Evolutionary conservation across 2,113 vertebrate genomes (phyloP).

Genomic region (Nesogale talazaci): DNA sequence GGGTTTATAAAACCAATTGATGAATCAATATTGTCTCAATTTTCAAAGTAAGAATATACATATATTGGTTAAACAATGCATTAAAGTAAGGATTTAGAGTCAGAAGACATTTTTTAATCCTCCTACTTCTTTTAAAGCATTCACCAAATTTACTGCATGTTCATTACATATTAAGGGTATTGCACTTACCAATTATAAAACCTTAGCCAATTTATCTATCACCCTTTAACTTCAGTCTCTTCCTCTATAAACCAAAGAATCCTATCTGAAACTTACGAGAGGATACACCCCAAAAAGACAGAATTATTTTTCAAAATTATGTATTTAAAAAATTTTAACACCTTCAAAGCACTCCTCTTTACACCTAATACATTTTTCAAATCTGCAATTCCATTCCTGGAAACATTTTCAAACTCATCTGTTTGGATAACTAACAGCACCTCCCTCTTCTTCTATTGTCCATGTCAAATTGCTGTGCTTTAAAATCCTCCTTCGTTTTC

Average conservation of each 20-base stretch:
- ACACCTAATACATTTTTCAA: no score
- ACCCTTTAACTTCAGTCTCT: neutral
- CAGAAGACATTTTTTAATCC: constrained; percentile 18
- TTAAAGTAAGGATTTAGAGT: neutral
- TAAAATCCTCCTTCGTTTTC: no score
- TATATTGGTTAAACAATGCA: neutral
- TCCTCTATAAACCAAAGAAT: neutral
- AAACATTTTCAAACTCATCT: no score
- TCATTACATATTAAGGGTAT: neutral
- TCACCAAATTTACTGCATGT: neutral
- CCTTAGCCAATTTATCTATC: neutral
- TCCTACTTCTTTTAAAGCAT: neutral
- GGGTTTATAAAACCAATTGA: neutral
- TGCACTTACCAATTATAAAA: neutral
- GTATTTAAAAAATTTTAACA: no score
- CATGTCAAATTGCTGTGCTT: no score
- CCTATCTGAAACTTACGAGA: neutral
- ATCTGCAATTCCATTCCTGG: no score
- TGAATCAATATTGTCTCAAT: neutral
- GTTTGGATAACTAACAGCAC: no score
- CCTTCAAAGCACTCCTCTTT: no score
- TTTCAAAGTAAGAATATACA: neutral
- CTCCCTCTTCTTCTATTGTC: no score
- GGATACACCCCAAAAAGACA: no score
- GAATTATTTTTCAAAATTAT: no score